Conservation (phyloP, 2,888 invertebrate species). For the Biston stratarius region DNA sequence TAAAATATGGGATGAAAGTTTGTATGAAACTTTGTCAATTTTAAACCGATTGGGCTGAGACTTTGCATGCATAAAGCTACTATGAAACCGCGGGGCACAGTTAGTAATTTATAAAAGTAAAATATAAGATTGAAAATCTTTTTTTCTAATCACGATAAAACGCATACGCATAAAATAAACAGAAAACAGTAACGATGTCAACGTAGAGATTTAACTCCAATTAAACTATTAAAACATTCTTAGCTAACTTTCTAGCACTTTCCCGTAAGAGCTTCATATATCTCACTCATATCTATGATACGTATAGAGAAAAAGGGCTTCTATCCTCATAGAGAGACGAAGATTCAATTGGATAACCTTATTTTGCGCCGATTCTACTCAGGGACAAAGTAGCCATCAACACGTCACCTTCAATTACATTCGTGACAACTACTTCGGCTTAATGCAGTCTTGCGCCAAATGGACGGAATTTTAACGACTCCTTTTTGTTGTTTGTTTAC, state of each 20-base stretch:
- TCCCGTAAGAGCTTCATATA: slow-evolving; percentile 25
- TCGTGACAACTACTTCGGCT: slow-evolving; percentile 21
- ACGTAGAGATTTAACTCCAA: slow-evolving; percentile 28
- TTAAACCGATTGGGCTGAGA: too few relatives aligned
- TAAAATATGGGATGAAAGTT: too few relatives aligned
- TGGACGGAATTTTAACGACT: slow-evolving; percentile 33
- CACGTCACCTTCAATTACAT: slow-evolving; percentile 26
- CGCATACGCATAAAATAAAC: slow-evolving; percentile 28
- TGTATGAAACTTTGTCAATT: too few relatives aligned
- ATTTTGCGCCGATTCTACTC: slow-evolving; percentile 17
- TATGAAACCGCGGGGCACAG: too few relatives aligned
- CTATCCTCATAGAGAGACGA: slow-evolving; percentile 15
- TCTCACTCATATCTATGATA: not conserved
- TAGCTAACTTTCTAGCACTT: slow-evolving; percentile 34
- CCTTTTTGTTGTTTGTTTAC: slow-evolving; percentile 34
- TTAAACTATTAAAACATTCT: slow-evolving; percentile 43
- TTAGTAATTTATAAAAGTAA: too few relatives aligned
- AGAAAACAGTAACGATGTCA: slow-evolving; percentile 40
- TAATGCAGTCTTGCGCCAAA: slow-evolving; percentile 24
- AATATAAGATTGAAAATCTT: not conserved
- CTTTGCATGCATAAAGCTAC: too few relatives aligned
- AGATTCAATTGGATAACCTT: slow-evolving; percentile 21
- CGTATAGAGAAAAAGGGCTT: not conserved
- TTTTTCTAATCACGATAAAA: slow-evolving; percentile 1
- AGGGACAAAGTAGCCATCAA: slow-evolving; percentile 20